Evolutionary conservation across 2,113 vertebrate genomes (phyloP).

Genomic region (Notechis scutatus): DNA sequence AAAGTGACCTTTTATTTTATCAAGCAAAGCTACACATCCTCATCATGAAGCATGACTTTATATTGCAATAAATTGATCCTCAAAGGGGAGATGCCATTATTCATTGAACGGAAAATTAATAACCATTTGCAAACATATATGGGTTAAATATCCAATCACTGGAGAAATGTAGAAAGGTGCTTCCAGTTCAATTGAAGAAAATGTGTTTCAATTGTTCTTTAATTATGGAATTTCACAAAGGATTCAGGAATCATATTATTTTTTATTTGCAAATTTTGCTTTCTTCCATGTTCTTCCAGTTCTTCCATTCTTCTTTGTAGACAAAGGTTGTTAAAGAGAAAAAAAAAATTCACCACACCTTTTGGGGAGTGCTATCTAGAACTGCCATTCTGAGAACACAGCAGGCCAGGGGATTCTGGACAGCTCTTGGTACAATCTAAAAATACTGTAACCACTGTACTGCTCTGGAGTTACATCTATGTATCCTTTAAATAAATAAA

Average conservation of each 20-base stretch:
- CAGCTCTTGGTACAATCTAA: neutral
- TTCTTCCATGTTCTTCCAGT: neutral
- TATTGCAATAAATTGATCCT: neutral
- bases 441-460: neutral
- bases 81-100: neutral
- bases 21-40: neutral
- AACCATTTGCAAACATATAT: neutral
- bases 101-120: neutral
- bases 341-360: neutral
- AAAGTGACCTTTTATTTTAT: neutral
- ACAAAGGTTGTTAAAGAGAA: neutral
- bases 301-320: neutral
- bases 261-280: neutral
- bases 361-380: neutral
- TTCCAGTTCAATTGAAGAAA: neutral
- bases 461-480: neutral
- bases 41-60: neutral
- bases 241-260: neutral
- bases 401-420: neutral
- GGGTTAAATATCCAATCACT: neutral
- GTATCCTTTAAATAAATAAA: neutral
- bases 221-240: neutral
- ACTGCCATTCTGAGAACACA: neutral
- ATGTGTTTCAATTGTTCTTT: neutral
- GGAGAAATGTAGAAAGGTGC: neutral